Percentiles rank a stretch among this genome's conserved stretches.
phyloP scores from a whole-genome alignment of 2,888 invertebrate genomes.

The Macaria liturata region DNA sequence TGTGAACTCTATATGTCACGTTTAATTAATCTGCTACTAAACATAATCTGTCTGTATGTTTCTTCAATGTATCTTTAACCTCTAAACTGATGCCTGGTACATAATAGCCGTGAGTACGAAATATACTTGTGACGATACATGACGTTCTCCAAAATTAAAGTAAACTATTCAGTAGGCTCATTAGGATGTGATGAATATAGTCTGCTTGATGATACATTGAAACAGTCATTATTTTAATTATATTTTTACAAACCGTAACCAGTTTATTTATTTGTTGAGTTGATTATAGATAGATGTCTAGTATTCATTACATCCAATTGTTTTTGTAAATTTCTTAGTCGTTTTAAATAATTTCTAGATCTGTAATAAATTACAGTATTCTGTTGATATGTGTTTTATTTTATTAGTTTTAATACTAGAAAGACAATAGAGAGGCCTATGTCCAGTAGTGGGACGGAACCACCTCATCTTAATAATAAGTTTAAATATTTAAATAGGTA shows the following conservation, averaged over 20 bases:
- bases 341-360: conserved; percentile 64
- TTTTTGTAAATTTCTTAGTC: conserved; percentile 60
- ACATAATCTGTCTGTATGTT: no score
- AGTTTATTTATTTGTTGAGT: conserved; percentile 48
- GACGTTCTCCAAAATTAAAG: conserved; percentile 16
- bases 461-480: no score
- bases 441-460: no score
- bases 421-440: no score
- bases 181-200: conserved; percentile 42
- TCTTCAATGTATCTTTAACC: no score
- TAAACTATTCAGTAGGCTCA: conserved; percentile 11
- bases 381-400: conserved; percentile 52
- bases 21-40: no score
- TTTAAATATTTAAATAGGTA: no score
- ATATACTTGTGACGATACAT: conserved; percentile 19
- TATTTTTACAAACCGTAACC: conserved; percentile 15
- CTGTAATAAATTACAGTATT: conserved; percentile 82
- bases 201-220: conserved; percentile 33
- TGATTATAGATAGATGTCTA: conserved; percentile 35
- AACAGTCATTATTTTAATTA: conserved; percentile 44
- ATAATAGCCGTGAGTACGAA: no score
- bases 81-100: no score
- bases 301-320: conserved; percentile 51
- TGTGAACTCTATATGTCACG: no score
- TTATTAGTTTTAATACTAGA: neutral